phyloP scores from a whole-genome alignment of 2,888 invertebrate species.

The Alitta virens region DNA sequence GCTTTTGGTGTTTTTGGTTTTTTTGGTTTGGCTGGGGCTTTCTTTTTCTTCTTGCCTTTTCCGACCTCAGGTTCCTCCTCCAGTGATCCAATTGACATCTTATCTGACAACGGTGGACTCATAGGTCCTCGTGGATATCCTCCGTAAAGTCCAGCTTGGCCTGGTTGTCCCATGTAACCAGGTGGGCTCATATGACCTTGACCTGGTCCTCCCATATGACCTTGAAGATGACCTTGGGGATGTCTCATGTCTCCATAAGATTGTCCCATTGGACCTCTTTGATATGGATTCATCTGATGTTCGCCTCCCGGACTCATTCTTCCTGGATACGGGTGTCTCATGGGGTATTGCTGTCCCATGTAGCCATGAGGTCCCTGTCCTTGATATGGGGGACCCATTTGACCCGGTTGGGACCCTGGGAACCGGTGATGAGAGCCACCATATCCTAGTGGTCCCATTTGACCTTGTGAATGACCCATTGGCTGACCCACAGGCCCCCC shows the following conservation, averaged over 20 bases:
- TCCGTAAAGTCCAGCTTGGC: not conserved
- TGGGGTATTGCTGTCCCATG: not conserved
- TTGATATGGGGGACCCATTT: not conserved
- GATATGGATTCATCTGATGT: not conserved
- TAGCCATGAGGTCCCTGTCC: not conserved
- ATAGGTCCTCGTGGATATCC: not conserved
- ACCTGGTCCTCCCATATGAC: too few relatives aligned
- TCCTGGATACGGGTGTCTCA: not conserved
- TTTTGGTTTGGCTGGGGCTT: not conserved
- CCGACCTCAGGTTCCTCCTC: not conserved
- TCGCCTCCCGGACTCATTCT: not conserved
- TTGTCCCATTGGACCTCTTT: not conserved
- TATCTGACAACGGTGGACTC: too few relatives aligned
- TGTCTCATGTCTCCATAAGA: not conserved
- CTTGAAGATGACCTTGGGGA: not conserved
- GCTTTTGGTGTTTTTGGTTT: too few relatives aligned
- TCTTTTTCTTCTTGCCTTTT: not conserved
- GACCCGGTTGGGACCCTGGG: not conserved
- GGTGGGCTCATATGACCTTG: not conserved
- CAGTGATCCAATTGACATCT: too few relatives aligned
- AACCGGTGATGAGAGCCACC: not conserved
- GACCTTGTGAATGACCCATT: not conserved
- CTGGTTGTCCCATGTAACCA: not conserved
- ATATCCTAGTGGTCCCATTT: not conserved
- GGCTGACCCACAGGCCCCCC: conserved; percentile 1